These are phyloP conservation scores for Darevskia mixta DNA, from an alignment of 2,797 vertebrate genomes.

Conservation along the genomic window DNA sequence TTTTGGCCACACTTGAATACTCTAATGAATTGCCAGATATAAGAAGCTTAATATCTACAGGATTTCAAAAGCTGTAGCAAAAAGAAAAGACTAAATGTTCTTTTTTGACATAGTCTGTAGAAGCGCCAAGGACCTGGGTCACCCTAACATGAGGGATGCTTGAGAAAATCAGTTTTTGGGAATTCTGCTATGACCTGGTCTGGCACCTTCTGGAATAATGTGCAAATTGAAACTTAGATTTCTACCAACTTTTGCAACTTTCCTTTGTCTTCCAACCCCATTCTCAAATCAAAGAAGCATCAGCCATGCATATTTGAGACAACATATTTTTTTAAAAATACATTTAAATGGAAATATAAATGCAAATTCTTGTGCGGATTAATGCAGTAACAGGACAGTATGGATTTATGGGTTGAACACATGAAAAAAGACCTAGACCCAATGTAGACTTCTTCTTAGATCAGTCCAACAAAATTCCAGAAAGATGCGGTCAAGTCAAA, in stretches of 20 bases:
- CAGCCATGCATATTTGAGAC: not conserved
- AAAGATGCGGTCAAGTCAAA: not conserved
- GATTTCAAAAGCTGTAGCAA: not conserved
- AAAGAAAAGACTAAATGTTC: not conserved
- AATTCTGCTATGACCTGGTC: not conserved
- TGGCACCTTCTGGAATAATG: not conserved
- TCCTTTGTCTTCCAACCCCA: not conserved
- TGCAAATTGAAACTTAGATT: not conserved
- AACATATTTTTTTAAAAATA: not conserved
- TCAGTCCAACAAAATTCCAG: not conserved
- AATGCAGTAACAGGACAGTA: not conserved
- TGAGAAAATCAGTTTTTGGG: not conserved
- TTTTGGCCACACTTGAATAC: slow-evolving; percentile 5
- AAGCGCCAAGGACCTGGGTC: not conserved
- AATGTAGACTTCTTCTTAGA: not conserved
- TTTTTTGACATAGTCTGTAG: not conserved
- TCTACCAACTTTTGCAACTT: not conserved
- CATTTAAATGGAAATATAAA: not conserved
- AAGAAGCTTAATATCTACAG: slow-evolving; percentile 1
- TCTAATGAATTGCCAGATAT: not conserved
- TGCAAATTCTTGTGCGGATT: not conserved
- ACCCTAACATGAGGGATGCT: not conserved
- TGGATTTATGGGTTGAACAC: not conserved
- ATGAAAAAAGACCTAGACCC: not conserved
- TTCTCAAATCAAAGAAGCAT: not conserved